Conservation (phyloP, 2,888 invertebrate species). For the Epirrita christyi region DNA sequence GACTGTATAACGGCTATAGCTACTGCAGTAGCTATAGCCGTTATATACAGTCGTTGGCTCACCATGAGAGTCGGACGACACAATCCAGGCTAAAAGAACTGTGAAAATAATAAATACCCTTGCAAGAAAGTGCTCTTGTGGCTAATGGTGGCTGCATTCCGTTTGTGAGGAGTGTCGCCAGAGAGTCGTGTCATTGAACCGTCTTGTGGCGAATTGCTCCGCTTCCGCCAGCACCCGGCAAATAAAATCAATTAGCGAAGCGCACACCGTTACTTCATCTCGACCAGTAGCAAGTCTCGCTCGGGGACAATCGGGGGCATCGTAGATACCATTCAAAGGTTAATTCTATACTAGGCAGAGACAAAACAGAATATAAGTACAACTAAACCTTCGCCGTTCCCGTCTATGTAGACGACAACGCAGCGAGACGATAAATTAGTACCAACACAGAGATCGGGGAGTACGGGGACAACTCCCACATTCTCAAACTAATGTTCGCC, state of each 20-base stretch:
- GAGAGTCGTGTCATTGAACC: slow-evolving; percentile 74
- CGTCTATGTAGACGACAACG: slow-evolving; percentile 27
- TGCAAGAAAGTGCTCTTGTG: slow-evolving; percentile 45
- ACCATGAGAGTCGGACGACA: slow-evolving; percentile 15
- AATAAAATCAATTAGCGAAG: slow-evolving; percentile 70
- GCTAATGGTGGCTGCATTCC: slow-evolving; percentile 67
- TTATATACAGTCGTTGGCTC: neutral
- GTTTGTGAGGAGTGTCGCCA: slow-evolving; percentile 56
- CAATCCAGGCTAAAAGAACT: slow-evolving; percentile 42
- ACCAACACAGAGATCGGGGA: slow-evolving; percentile 33
- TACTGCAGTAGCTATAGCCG: neutral
- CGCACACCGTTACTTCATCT: slow-evolving; percentile 53
- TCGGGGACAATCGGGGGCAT: slow-evolving; percentile 23
- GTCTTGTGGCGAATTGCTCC: slow-evolving; percentile 65
- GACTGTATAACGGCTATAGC: neutral
- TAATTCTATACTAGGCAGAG: slow-evolving; percentile 19
- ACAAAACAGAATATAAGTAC: slow-evolving; percentile 7
- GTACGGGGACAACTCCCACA: slow-evolving; percentile 42
- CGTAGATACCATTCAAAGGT: slow-evolving; percentile 25
- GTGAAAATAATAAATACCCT: slow-evolving; percentile 49
- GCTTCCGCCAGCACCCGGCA: slow-evolving; percentile 66
- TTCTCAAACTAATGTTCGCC: slow-evolving; percentile 49
- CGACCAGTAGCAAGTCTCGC: slow-evolving; percentile 24
- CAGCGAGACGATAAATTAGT: slow-evolving; percentile 38
- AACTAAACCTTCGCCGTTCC: slow-evolving; percentile 17